Base-by-base conservation (phyloP, 2,888 invertebrate species). In the Pammene fasciana region DNA sequence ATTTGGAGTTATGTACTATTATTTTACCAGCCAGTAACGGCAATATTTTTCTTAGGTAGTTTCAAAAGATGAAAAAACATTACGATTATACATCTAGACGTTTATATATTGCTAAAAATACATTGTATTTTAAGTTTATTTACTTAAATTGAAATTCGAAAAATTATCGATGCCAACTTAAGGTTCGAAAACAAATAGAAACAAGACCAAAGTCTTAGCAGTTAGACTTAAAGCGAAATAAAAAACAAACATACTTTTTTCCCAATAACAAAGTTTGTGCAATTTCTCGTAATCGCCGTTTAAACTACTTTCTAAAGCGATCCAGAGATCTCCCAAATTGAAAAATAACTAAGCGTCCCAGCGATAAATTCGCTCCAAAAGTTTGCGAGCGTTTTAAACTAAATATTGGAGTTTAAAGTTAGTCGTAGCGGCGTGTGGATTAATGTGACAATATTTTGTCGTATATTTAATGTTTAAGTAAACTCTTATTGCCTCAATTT, bases 271-370 rank as follows among this genome's bases (percentile, higher is more conserved):
- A 87, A 88, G 76, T 87, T 70, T 86, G 76, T 70, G 76, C 75
- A 77, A 79, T 79, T 78, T 67, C 68, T 70, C 74, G 82, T 87
- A 88, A 88, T 87, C 83, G 84, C 76, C 81, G 78, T 77, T 87
- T 84, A 82, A 84, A 84, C 81, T 84, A 82, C 82, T 81, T 82
- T 81, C 18, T 78, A 79, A 79, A 83, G 77, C 81, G 81, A 79
- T 77, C 73, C 76, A 70, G 76, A 79, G 82, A 87, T 84, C 84
- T 79, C 78, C 83, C 85, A 88, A 90, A 90, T 90, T 90, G 90
- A 90, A 90, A 90, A 90, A 90, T 90, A 90, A 88, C 90, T 90
- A 84, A 86, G 86, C 86, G 85, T 85, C 82, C 81, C 77, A 73
- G 81, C 81, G 75, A 87, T 89, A 87, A 89, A 89, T 89, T 87